Evolutionary conservation across 2,113 vertebrate genomes (phyloP).

Genomic region (Gambusia holbrooki): DNA sequence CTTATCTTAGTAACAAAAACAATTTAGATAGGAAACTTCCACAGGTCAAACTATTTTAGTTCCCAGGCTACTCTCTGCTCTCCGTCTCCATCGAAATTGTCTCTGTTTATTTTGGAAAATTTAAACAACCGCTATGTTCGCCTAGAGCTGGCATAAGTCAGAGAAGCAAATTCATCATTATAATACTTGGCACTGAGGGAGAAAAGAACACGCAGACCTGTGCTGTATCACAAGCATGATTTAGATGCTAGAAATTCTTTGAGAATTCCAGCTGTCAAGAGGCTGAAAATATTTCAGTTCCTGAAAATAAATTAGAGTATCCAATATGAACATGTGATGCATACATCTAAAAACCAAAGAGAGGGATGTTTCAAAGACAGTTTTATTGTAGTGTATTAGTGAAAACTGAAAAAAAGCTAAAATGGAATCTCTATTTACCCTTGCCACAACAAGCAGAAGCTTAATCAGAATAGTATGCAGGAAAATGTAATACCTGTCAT

Average conservation of each 20-base stretch:
- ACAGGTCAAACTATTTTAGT: conserved; percentile 84
- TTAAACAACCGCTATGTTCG: conserved; percentile 85
- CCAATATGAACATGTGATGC: conserved; percentile 57
- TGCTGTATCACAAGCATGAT: conserved; percentile 68
- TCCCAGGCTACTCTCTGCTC: conserved; percentile 81
- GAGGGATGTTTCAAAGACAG: conserved; percentile 30
- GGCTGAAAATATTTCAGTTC: conserved; percentile 71
- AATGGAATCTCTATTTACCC: conserved; percentile 25
- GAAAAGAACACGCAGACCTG: conserved; percentile 66
- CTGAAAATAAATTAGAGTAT: conserved; percentile 67
- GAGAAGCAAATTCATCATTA: conserved; percentile 81
- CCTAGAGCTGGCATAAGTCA: conserved; percentile 76
- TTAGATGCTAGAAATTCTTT: conserved; percentile 65
- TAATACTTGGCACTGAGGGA: conserved; percentile 78
- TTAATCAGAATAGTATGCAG: conserved; percentile 16
- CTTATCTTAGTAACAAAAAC: conserved; percentile 85
- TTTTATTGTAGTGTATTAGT: conserved; percentile 43
- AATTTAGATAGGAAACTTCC: conserved; percentile 86
- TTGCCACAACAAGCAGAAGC: conserved; percentile 11
- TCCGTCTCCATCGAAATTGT: conserved; percentile 84
- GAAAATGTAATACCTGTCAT: conserved; percentile 32
- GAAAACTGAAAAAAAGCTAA: conserved; percentile 24
- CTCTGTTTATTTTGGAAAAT: conserved; percentile 84
- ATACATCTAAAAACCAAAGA: conserved; percentile 55
- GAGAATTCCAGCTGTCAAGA: conserved; percentile 73